Conservation (phyloP, 2,113 vertebrate species). For the Gadus macrocephalus region DNA sequence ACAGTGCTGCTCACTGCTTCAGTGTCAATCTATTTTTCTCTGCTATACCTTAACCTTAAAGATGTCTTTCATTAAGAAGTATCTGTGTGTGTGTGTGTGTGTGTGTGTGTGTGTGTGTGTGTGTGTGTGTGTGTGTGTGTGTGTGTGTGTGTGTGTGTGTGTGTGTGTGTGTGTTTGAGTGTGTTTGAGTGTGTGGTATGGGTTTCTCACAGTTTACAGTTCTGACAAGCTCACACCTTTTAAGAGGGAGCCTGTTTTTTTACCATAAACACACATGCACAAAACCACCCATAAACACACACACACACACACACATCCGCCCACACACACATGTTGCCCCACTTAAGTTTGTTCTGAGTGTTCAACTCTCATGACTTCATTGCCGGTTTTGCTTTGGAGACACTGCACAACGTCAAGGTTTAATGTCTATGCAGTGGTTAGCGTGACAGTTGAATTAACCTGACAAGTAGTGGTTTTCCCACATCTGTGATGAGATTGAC, state of each 20-base stretch:
- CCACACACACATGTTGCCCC: not conserved
- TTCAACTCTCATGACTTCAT: constrained; percentile 35
- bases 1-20: constrained; percentile 18
- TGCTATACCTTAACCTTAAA: constrained; percentile 42
- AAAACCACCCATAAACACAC: not conserved
- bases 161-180: not conserved
- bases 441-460: not conserved
- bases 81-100: constrained; percentile 2
- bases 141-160: not conserved
- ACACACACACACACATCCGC: not conserved
- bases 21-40: constrained; percentile 47
- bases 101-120: not conserved
- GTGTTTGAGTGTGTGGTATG: not conserved
- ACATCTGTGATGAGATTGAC: not conserved
- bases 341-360: constrained; percentile 34
- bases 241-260: too few species aligned
- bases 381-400: constrained; percentile 38
- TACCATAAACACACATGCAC: not conserved
- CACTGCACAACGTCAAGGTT: constrained; percentile 21
- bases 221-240: not conserved
- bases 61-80: constrained; percentile 55
- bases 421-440: constrained; percentile 16
- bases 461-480: not conserved
- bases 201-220: constrained; percentile 34
- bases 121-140: constrained; percentile 1